Conservation (phyloP, 1,140 invertebrate species). For the Drepana arcuata region DNA sequence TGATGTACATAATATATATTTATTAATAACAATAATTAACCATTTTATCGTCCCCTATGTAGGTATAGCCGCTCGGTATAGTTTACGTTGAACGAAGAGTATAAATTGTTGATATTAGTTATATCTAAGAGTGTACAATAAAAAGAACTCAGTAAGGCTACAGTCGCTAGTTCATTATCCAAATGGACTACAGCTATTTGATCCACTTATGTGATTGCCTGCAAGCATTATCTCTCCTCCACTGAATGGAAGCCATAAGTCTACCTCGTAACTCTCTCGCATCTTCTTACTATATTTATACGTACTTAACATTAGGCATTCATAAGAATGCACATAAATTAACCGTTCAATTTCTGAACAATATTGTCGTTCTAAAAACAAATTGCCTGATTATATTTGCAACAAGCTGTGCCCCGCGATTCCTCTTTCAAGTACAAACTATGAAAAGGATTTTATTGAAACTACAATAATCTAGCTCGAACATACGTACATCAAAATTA, state of each 20-base stretch:
- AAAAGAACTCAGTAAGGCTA: constrained; percentile 48
- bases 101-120: constrained; percentile 23
- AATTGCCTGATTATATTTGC: too few species aligned
- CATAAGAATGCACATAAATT: constrained; percentile 32
- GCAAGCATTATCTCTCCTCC: constrained; percentile 66
- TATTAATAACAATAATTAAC: too few species aligned
- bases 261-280: constrained; percentile 58
- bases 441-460: too few species aligned
- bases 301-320: constrained; percentile 35
- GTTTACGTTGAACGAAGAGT: too few species aligned
- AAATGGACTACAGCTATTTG: constrained; percentile 71
- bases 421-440: too few species aligned
- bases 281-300: constrained; percentile 54
- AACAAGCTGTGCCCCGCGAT: too few species aligned
- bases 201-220: constrained; percentile 71
- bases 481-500: too few species aligned
- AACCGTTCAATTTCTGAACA: constrained; percentile 10
- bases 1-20: too few species aligned
- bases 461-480: too few species aligned
- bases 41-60: too few species aligned
- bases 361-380: too few species aligned
- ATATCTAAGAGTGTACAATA: constrained; percentile 46
- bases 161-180: constrained; percentile 67
- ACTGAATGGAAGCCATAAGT: constrained; percentile 65
- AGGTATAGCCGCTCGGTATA: too few species aligned